Evolutionary conservation across 2,888 invertebrate species (phyloP).

Genomic region (Eueremaeus valkanovi): DNA sequence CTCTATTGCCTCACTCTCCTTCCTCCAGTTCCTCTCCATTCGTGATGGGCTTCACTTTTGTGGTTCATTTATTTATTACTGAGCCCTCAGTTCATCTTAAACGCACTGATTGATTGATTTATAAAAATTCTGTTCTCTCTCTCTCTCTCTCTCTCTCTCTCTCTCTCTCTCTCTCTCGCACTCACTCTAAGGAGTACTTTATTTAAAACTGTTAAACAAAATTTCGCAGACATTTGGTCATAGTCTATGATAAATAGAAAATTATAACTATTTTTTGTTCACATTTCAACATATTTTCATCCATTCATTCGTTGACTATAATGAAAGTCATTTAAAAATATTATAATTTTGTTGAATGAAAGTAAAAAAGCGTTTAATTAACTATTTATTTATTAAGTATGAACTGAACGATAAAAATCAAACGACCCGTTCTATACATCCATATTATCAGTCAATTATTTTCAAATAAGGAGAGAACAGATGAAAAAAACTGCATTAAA

Average conservation of each 20-base stretch:
- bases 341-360: background rate
- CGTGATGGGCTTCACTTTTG: slow-evolving; percentile 13
- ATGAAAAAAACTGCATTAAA: background rate
- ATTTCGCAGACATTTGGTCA: background rate
- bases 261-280: no score
- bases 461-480: background rate
- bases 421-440: background rate
- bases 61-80: slow-evolving; percentile 29
- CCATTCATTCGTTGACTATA: background rate
- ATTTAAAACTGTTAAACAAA: background rate
- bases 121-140: background rate
- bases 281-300: background rate
- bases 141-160: no score
- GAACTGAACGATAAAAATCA: slow-evolving; percentile 1
- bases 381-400: background rate
- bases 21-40: background rate
- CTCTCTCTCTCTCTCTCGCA: no score
- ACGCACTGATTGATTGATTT: slow-evolving; percentile 22
- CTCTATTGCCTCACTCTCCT: background rate
- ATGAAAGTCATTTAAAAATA: background rate
- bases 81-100: slow-evolving; percentile 13
- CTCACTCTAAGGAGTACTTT: background rate
- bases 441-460: background rate
- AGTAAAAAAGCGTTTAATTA: background rate
- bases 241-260: background rate